Conservation (phyloP, 2,113 vertebrate species). For the Alligator sinensis region DNA sequence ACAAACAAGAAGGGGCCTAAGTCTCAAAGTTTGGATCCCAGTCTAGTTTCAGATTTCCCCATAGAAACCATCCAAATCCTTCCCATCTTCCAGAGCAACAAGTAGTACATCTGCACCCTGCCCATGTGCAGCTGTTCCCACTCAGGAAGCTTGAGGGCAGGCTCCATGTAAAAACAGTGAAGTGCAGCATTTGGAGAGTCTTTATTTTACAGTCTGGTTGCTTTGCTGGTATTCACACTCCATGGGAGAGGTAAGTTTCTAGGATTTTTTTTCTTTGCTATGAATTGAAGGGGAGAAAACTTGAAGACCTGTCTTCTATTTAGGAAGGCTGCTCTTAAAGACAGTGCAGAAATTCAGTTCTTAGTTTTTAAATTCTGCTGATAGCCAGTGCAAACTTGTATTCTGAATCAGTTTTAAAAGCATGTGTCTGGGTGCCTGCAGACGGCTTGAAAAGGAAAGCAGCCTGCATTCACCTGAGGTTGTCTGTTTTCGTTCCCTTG, state of each 20-base stretch:
- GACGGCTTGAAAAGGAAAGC: background rate
- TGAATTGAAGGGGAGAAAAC: background rate
- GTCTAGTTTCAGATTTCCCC: background rate
- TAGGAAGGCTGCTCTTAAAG: background rate
- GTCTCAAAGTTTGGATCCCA: background rate
- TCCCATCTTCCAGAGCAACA: background rate
- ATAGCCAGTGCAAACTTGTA: background rate
- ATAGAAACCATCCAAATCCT: background rate
- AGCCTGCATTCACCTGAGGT: background rate
- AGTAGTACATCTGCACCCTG: background rate
- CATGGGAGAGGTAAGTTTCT: background rate
- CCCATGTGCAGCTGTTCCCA: background rate
- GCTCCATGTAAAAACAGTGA: background rate
- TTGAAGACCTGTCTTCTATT: background rate
- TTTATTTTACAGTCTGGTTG: background rate
- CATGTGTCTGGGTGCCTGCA: background rate
- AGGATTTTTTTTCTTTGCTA: background rate
- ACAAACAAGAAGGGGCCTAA: background rate
- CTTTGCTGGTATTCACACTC: background rate
- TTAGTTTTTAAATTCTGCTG: accelerated
- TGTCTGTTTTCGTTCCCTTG: background rate
- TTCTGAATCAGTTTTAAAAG: background rate
- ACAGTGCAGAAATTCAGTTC: background rate
- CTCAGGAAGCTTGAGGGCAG: background rate
- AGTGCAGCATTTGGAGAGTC: background rate